These are phyloP conservation scores for Albula goreensis DNA, from an alignment of 2,113 vertebrate genomes.

Conservation along the genomic window DNA sequence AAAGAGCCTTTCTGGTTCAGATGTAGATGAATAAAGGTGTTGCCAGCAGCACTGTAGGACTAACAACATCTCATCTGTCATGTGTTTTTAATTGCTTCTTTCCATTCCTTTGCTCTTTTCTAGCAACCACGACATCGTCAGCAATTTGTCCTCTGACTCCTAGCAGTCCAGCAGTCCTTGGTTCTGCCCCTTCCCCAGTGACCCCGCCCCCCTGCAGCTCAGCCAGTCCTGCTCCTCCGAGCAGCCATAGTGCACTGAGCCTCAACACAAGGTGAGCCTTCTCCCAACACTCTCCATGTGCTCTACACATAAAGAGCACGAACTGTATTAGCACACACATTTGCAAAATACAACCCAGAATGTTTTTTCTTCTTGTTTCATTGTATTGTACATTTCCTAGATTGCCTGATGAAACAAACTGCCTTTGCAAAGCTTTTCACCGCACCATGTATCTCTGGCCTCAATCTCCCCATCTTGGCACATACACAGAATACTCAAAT, in stretches of 20 bases:
- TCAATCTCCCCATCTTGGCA: background rate
- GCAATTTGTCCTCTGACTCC: conserved; percentile 75
- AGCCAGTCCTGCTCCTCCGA: conserved; percentile 79
- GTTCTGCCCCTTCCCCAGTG: conserved; percentile 74
- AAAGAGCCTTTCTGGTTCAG: background rate
- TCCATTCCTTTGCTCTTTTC: conserved; percentile 32
- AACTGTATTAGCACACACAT: background rate
- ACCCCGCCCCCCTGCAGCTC: conserved; percentile 80
- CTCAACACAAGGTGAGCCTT: conserved; percentile 78
- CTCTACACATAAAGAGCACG: background rate
- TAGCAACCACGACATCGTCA: conserved; percentile 79
- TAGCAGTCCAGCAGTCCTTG: conserved; percentile 68
- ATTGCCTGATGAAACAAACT: background rate
- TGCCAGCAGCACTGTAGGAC: background rate
- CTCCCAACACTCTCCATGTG: background rate
- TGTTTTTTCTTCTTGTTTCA: too few species aligned
- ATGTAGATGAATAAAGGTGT: background rate
- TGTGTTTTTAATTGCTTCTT: conserved; percentile 11
- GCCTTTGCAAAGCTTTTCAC: background rate
- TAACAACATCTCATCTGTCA: background rate
- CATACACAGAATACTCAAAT: background rate
- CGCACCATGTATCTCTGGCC: background rate
- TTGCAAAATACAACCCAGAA: too few species aligned
- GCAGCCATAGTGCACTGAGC: conserved; percentile 69
- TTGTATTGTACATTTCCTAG: too few species aligned